Percentiles rank a stretch among this genome's conserved stretches.
phyloP scores from a whole-genome alignment of 1,140 invertebrate genomes.

The Eupeodes corollae region DNA sequence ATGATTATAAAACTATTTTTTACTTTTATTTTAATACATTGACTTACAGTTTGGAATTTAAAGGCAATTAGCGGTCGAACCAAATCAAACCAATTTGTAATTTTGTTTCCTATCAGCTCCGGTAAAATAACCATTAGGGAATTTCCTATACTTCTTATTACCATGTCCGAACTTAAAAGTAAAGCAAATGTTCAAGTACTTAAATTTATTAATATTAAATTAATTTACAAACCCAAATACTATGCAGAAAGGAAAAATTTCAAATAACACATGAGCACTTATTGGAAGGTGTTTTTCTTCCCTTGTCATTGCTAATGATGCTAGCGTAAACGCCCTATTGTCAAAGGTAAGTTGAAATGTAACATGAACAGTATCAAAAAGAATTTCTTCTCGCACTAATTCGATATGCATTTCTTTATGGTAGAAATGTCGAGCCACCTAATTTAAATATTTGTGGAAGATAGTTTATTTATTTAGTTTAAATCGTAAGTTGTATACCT shows the following conservation, averaged over 20 bases:
- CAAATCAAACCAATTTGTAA: constrained; percentile 84
- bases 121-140: constrained; percentile 85
- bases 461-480: background rate
- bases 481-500: constrained; percentile 39
- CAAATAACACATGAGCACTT: constrained; percentile 79
- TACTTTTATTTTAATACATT: background rate
- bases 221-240: constrained; percentile 67
- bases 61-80: constrained; percentile 85
- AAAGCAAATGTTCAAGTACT: background rate
- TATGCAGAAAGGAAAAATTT: constrained; percentile 96
- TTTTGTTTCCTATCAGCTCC: constrained; percentile 71
- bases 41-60: constrained; percentile 82
- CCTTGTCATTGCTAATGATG: constrained; percentile 66
- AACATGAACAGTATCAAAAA: constrained; percentile 84
- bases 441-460: background rate
- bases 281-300: constrained; percentile 80
- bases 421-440: constrained; percentile 84
- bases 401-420: constrained; percentile 87
- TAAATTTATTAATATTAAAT: background rate
- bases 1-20: background rate
- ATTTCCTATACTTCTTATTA: constrained; percentile 79
- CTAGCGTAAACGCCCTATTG: constrained; percentile 75
- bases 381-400: constrained; percentile 69
- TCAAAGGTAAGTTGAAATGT: constrained; percentile 90
- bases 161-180: constrained; percentile 64